Evolutionary conservation across 2,888 invertebrate species (phyloP), one percentile per base, ranked within the genome.

Genomic region (Drosophila quinaria): DNA sequence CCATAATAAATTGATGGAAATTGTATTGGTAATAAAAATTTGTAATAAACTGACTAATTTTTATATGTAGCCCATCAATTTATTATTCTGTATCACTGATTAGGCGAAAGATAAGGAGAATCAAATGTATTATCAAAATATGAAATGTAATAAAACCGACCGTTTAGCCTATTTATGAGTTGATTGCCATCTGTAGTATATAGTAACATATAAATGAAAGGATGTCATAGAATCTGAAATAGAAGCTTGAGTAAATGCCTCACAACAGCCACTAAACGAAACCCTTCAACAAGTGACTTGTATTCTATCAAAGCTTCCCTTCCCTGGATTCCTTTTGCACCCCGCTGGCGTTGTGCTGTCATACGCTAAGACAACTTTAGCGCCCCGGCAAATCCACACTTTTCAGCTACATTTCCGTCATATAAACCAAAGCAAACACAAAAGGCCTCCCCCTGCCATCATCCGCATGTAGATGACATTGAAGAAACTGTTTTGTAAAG

Each of bases 371-470:
- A 74, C 89, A 82, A 82, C 83, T 81, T 80, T 74, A 82, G 68
- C 81, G 54, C 81, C 56, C 29, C 44, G 46, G 61, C 64, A 79
- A 82, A 81, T 89, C 87, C 71, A 67, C 70, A 87, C 62, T 84
- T 84, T 84, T 84, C 89, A 89, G 87, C 84, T 87, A 89, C 87
- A 84, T 89, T 89, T 81, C 71, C 79, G 70, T 73, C 73, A 83
- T 62, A 70, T 63, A 82, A 61, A 37, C 56, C 51, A 19, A 46
- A n/a, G 41, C 29, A 52, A 42, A 52, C 62, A 52, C 62, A 49
- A 55, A 65, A 58, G 64, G 44, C 47, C 33, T 31, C 15, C 37
- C 19, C n/a, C 29, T 42, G 22, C 33, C 29, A 15, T 6, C 19
- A 15, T 13, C 55, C 33, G 22, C 52, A 51, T 44, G 61, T 51